These are phyloP conservation scores for Leistus spinibarbis DNA, from an alignment of 2,888 invertebrate species.

Conservation along the genomic window DNA sequence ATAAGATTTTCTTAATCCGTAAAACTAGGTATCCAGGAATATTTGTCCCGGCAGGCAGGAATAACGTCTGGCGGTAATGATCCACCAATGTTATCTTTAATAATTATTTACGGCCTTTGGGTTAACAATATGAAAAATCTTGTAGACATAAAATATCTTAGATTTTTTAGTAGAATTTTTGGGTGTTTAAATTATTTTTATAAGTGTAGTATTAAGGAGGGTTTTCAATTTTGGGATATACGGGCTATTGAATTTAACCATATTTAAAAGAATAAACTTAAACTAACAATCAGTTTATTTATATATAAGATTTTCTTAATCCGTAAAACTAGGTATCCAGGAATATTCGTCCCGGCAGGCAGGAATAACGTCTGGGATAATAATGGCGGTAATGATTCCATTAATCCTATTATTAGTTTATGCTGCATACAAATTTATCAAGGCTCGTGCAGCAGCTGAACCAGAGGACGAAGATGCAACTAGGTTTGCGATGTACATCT, in stretches of 20 bases:
- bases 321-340: constrained; percentile 67
- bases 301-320: constrained; percentile 10
- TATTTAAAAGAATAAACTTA: neutral
- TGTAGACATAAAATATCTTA: too few species aligned
- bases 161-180: too few species aligned
- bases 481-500: neutral
- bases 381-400: constrained; percentile 77
- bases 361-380: constrained; percentile 78
- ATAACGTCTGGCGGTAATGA: too few species aligned
- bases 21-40: too few species aligned
- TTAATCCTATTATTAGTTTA: constrained; percentile 70
- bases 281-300: neutral
- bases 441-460: constrained; percentile 47
- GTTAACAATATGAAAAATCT: too few species aligned
- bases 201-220: too few species aligned
- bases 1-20: too few species aligned
- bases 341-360: constrained; percentile 80
- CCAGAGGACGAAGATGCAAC: constrained; percentile 45
- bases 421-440: constrained; percentile 51
- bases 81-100: constrained; percentile 71
- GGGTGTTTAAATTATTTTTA: too few species aligned
- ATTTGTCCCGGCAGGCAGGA: constrained; percentile 78
- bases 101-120: too few species aligned
- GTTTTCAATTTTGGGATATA: too few species aligned
- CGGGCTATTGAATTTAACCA: neutral